Conservation (phyloP, 2,113 vertebrate species). For the Pelvicachromis taeniatus region DNA sequence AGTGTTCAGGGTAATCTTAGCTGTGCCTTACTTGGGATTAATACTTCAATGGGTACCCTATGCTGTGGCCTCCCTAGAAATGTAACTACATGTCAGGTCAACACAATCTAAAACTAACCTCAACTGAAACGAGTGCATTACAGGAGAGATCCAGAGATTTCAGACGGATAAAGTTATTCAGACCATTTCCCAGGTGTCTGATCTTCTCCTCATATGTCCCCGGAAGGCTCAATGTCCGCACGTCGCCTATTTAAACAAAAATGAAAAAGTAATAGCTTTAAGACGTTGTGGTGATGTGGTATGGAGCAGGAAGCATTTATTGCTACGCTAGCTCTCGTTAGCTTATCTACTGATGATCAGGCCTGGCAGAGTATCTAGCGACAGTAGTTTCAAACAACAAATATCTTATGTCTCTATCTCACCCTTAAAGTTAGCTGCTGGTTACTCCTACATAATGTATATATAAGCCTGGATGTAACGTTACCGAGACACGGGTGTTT, state of each 20-base stretch:
- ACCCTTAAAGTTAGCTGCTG: background rate
- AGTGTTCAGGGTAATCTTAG: background rate
- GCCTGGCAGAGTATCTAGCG: background rate
- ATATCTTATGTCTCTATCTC: background rate
- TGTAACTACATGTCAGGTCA: background rate
- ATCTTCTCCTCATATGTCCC: slow-evolving; percentile 80
- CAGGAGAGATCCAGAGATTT: slow-evolving; percentile 78
- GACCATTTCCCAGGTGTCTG: slow-evolving; percentile 68
- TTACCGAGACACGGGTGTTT: slow-evolving; percentile 74
- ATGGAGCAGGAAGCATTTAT: background rate
- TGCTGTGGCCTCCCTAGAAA: background rate
- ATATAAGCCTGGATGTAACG: background rate
- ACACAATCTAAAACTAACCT: slow-evolving; percentile 53
- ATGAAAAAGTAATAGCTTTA: background rate
- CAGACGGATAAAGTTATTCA: slow-evolving; percentile 72
- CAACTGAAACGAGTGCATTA: slow-evolving; percentile 73
- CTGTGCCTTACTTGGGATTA: background rate
- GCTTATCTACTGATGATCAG: background rate
- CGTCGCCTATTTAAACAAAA: slow-evolving; percentile 62
- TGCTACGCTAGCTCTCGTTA: background rate
- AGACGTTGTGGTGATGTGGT: background rate
- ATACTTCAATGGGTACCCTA: background rate
- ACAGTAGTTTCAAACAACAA: background rate
- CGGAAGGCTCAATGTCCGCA: slow-evolving; percentile 75
- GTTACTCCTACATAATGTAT: background rate